phyloP scores from a whole-genome alignment of 2,113 vertebrate species.

The Siphamia tubifer region DNA sequence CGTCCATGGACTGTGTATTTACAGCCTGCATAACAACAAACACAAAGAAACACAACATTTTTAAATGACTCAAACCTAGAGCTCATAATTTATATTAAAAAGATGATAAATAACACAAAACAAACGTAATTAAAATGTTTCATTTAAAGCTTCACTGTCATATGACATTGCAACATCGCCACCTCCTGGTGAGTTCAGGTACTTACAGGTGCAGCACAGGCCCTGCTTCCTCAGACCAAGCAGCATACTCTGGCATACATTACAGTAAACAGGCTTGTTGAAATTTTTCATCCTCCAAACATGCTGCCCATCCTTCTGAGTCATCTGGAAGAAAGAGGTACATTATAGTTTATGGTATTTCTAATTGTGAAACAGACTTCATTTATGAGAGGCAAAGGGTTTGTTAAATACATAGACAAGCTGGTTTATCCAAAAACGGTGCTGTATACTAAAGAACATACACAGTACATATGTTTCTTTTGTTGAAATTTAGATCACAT shows the following conservation, averaged over 20 bases:
- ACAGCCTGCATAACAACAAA: slow-evolving; percentile 80
- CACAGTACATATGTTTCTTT: neutral
- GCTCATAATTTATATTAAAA: neutral
- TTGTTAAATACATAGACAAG: neutral
- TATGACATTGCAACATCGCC: neutral
- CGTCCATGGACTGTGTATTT: slow-evolving; percentile 91
- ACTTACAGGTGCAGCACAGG: slow-evolving; percentile 90
- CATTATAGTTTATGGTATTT: neutral
- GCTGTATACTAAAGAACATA: neutral
- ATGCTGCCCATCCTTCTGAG: slow-evolving; percentile 90
- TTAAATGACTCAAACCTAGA: neutral
- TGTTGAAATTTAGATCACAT: neutral
- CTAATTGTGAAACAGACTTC: neutral
- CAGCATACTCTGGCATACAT: slow-evolving; percentile 86
- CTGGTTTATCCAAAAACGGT: neutral
- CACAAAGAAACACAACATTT: neutral
- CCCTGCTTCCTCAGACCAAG: slow-evolving; percentile 92
- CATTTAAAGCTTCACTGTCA: neutral
- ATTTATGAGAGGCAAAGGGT: no score
- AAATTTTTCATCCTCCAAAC: slow-evolving; percentile 95
- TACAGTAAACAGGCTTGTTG: slow-evolving; percentile 88
- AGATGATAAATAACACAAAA: no score
- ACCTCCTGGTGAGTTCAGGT: slow-evolving; percentile 34
- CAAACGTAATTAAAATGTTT: neutral
- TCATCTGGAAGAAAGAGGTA: slow-evolving; percentile 74